These are phyloP conservation scores for Nebria salina DNA, from an alignment of 2,888 invertebrate species.

Conservation along the genomic window DNA sequence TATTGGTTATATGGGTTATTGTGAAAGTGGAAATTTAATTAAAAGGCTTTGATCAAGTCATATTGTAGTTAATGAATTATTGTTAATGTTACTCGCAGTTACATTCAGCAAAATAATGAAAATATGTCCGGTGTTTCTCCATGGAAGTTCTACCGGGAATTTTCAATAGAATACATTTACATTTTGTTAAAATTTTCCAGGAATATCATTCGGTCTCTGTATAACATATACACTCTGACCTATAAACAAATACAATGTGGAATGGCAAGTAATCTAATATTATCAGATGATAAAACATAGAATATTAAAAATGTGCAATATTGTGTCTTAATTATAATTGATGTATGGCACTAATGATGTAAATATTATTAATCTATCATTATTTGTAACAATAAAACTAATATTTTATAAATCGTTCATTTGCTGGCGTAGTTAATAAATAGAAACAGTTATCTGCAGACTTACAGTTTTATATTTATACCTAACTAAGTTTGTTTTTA, in stretches of 20 bases:
- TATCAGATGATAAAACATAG: background rate
- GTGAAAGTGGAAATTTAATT: slow-evolving; percentile 38
- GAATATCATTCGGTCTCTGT: too few relatives aligned
- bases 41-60: slow-evolving; percentile 30
- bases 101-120: slow-evolving; percentile 37
- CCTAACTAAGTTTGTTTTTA: background rate
- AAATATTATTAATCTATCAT: background rate
- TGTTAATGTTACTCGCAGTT: slow-evolving; percentile 33
- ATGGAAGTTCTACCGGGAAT: slow-evolving; percentile 17
- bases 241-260: too few relatives aligned
- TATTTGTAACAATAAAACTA: background rate
- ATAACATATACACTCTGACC: too few relatives aligned
- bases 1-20: background rate
- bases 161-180: background rate
- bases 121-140: slow-evolving; percentile 19
- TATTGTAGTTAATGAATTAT: slow-evolving; percentile 38
- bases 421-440: background rate
- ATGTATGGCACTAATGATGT: background rate
- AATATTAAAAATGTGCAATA: background rate
- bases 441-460: background rate
- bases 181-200: too few relatives aligned
- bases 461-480: background rate
- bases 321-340: background rate
- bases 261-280: background rate
- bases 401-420: background rate